Percentiles rank a stretch among this genome's conserved stretches.
Conservation (phyloP, 2,113 vertebrate species). For the Sorex araneus region DNA sequence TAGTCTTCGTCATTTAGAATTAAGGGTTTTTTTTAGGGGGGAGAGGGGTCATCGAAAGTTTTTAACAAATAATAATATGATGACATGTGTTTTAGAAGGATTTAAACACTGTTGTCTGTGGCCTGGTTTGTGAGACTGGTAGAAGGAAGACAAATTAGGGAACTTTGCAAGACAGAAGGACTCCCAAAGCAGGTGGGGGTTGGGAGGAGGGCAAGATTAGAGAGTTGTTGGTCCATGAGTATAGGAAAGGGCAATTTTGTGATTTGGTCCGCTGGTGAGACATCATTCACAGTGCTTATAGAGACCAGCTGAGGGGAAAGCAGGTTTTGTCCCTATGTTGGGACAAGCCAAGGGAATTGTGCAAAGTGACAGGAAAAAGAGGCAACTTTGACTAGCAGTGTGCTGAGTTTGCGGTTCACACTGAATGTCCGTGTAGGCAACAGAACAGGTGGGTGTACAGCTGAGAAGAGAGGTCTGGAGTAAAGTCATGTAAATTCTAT, state of each 20-base stretch:
- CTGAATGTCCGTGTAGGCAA: not conserved
- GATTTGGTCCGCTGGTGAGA: not conserved
- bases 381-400: not conserved
- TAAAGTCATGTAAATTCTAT: not conserved
- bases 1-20: not conserved
- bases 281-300: not conserved
- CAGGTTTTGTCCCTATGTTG: not conserved
- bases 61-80: not conserved
- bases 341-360: not conserved
- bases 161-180: not conserved
- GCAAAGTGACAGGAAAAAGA: not conserved
- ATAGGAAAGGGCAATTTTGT: not conserved
- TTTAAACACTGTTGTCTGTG: not conserved
- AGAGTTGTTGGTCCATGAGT: not conserved
- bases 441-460: not conserved
- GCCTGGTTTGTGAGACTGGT: not conserved
- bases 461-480: not conserved
- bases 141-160: not conserved
- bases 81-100: not conserved
- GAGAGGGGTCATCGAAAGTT: not conserved
- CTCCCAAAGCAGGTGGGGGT: not conserved
- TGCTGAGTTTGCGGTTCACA: not conserved
- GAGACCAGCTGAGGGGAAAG: not conserved
- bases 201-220: not conserved
- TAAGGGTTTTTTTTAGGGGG: not conserved